Base-by-base conservation (phyloP, 92 coral and sea anemone species). In the Blastomussa wellsi region DNA sequence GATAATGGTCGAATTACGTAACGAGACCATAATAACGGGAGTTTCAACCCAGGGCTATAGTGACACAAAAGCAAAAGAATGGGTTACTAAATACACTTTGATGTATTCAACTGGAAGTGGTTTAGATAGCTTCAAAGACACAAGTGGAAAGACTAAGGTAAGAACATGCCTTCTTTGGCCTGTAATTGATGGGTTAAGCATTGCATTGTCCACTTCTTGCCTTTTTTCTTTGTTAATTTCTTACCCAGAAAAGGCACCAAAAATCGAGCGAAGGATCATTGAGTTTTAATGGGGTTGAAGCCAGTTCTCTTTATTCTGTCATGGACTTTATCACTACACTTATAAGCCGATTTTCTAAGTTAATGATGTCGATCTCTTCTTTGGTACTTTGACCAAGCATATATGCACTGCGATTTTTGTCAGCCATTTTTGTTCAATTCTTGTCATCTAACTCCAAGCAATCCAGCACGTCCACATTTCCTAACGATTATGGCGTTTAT, bases 11-110 rank as follows among this genome's bases (percentile, higher is more conserved):
- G 49, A 91, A 19, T 72, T 91, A 35, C 51, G 35, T 15, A 88
- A 88, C 31, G 84, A 87, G 1, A 79, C 76, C 19, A 64, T 91
- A 31, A 35, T 91, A 4, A 91, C 91, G 5, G 84, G 94, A 47
- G 81, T 91, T 19, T 85, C 94, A 9, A 91, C 91, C 17, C 94
- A 88, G 49, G 94, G 94, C 66, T 91, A 91, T 77, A 89, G 89
- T 5, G 87, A 81, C 62, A 53, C 68, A 20, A 44, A 16, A 4
- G 85, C 68, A 31, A 22, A 81, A 1, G 94, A 91, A 44, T 91
- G 94, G 94, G 53, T 91, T 32, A 83, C 87, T 42, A 47, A 62
- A 5, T 91, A 72, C 52, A 44, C 24, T 12, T 38, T 91, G 35
- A 71, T 84, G 79, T 91, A 74, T 39, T 72, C 70, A 2, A 14